Base-by-base conservation (phyloP, 37 sponge, comb jelly and placozoan genomes). In the Halichondria panicea region DNA sequence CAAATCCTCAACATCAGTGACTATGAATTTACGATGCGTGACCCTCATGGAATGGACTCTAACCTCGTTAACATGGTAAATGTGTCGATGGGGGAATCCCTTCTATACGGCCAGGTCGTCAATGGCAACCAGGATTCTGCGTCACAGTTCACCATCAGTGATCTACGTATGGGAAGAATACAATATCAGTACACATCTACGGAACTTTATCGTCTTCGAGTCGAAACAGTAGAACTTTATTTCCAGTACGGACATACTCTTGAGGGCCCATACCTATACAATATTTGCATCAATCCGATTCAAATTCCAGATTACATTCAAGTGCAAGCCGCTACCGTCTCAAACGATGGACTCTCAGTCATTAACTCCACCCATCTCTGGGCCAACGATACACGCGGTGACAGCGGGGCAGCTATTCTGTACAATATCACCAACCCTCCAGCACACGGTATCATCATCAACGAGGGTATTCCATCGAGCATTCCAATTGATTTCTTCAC, bases 271-370 rank as follows among this genome's bases (percentile, higher is more conserved):
- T 27, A 76, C 58, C 53, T 48, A 38, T 36, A 82, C 21, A 35
- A 37, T 4, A 52, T 88, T 15, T 88, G 88, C 53, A 88, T 88
- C 12, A 40, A 45, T 22, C 88, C 82, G 13, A 42, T 77, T 4
- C 88, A 77, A 0, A 31, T 67, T 28, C 88, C 88, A 13, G 19
- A n/a, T 4, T 55, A 66, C 4, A 18, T 44, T 4, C 55, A 34
- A 22, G 50, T 50, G 5, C 11, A 25, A 8, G 1, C 24, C 0
- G 22, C 63, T 4, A 34, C 35, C 36, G 27, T 82, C 24, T 2
- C 43, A 0, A 25, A 63, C 21, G 55, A 65, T 4, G 45, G 54
- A 0, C 21, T 43, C 43, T 32, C 40, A 11, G 57, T 36, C 40
- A 39, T 71, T 24, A 54, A 71, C 58, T 37, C 46, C 45, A 36